These are phyloP conservation scores for Xanthorhoe designata DNA, from an alignment of 2,888 invertebrate species.

Conservation along the genomic window DNA sequence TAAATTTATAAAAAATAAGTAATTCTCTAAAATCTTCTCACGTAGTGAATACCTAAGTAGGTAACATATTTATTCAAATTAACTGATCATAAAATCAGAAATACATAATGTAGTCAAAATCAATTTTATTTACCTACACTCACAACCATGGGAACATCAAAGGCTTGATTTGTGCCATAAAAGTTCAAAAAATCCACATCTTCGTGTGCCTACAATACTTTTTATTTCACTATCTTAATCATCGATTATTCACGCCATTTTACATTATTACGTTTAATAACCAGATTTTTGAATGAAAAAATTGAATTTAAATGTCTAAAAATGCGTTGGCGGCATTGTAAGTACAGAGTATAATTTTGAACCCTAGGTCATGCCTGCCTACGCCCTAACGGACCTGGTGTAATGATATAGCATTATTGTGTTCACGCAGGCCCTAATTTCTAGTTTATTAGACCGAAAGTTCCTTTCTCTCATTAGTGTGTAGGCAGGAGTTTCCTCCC, in stretches of 20 bases:
- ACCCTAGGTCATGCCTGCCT: conserved; percentile 28
- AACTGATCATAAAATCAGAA: neutral
- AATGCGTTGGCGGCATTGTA: conserved; percentile 28
- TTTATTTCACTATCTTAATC: conserved; percentile 30
- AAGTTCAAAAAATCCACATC: conserved; percentile 27
- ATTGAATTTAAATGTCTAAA: conserved; percentile 23
- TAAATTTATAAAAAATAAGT: no score
- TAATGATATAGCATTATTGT: conserved; percentile 32
- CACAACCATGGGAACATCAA: conserved; percentile 9
- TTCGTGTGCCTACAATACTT: conserved; percentile 15
- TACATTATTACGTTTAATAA: conserved; percentile 27
- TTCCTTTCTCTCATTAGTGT: conserved; percentile 36
- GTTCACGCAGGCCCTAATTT: conserved; percentile 32
- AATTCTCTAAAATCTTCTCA: no score
- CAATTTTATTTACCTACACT: neutral
- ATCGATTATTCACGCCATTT: conserved; percentile 28
- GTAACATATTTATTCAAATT: neutral
- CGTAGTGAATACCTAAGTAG: no score
- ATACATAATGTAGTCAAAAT: neutral
- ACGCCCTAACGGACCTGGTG: conserved; percentile 30
- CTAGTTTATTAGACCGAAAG: conserved; percentile 31
- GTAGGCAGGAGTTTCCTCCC: conserved; percentile 24
- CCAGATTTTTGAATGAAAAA: conserved; percentile 27
- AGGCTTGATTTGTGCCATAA: conserved; percentile 14
- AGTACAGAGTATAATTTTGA: conserved; percentile 40